Conservation (phyloP, 2,113 vertebrate species). For the Eclectus roratus region DNA sequence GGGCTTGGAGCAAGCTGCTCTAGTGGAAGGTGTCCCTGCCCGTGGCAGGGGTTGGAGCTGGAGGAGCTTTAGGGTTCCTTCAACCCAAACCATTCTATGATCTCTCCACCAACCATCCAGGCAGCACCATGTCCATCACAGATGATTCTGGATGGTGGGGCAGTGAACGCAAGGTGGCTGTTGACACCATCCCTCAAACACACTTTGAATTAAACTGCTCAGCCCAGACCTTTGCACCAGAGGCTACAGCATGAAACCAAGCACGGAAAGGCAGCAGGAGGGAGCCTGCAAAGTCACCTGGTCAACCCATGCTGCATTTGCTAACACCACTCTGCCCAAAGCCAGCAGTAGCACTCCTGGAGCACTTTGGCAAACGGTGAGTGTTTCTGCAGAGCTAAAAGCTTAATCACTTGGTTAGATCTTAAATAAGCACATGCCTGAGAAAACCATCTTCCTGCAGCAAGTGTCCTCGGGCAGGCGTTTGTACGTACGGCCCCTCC, state of each 20-base stretch:
- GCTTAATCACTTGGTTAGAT: background rate
- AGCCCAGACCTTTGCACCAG: background rate
- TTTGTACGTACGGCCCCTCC: background rate
- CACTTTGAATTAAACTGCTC: background rate
- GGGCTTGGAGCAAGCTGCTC: background rate
- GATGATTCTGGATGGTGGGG: background rate
- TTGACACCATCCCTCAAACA: too few relatives aligned
- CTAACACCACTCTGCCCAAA: background rate
- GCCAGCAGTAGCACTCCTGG: background rate
- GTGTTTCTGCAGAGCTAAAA: background rate
- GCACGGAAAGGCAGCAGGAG: accelerated
- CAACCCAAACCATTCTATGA: background rate
- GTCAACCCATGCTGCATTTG: accelerated
- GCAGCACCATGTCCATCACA: accelerated
- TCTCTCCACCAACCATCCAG: background rate
- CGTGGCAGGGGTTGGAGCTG: background rate
- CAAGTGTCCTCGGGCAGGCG: background rate
- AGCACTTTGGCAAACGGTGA: background rate
- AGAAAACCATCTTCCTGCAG: background rate
- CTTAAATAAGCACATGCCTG: background rate
- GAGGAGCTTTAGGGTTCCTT: background rate
- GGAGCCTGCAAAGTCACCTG: background rate
- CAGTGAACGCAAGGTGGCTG: background rate
- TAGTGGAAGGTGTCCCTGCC: background rate
- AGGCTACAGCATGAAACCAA: background rate